Conservation (phyloP, 2,113 vertebrate species). For the Stictonetta naevosa region DNA sequence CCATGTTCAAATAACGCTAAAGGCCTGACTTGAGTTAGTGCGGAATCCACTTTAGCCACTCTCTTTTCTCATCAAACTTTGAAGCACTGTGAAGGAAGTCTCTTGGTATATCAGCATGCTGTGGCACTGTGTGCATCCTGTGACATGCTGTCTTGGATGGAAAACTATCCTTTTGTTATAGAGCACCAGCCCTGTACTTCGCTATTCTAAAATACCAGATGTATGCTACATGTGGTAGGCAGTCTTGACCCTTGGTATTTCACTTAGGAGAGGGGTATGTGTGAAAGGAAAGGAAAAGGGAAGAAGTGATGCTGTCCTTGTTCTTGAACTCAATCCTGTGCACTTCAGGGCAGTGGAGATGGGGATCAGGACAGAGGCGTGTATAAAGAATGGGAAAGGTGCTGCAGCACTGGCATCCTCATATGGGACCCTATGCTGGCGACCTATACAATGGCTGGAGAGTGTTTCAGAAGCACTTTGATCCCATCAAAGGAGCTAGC, state of each 20-base stretch:
- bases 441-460: not conserved
- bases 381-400: not conserved
- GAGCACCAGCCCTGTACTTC: not conserved
- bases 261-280: not conserved
- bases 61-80: constrained; percentile 20
- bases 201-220: not conserved
- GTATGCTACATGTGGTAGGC: constrained; percentile 7
- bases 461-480: not conserved
- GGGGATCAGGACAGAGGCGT: not conserved
- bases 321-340: not conserved
- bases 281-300: constrained; percentile 14
- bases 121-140: not conserved
- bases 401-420: not conserved
- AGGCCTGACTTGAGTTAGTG: constrained; percentile 54
- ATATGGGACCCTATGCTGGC: not conserved
- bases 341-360: not conserved
- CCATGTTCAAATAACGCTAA: constrained; percentile 53
- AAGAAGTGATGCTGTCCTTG: not conserved
- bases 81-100: constrained; percentile 44
- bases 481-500: not conserved
- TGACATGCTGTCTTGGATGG: not conserved
- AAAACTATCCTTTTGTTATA: not conserved
- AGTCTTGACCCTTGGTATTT: constrained; percentile 48
- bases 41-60: constrained; percentile 32
- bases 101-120: not conserved